phyloP scores from a whole-genome alignment of 1,140 invertebrate species.

The Drosophila busckii region DNA sequence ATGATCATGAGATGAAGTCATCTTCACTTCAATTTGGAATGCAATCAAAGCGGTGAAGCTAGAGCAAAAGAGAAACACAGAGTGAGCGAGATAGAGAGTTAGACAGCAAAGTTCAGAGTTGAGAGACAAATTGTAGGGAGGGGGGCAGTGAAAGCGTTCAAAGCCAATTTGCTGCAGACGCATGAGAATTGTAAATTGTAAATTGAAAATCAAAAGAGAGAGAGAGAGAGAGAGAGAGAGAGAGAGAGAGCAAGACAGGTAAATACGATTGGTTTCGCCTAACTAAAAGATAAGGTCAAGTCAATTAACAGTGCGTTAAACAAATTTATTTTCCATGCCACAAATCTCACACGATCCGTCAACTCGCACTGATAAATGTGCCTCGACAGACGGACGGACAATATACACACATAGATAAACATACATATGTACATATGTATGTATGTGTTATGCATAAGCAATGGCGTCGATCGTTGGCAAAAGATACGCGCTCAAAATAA shows the following conservation, averaged over 20 bases:
- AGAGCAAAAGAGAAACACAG: too few species aligned
- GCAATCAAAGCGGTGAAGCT: too few species aligned
- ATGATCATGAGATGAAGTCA: too few species aligned
- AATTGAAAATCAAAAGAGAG: constrained; percentile 2
- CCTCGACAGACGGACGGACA: too few species aligned
- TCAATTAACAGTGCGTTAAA: constrained; percentile 52
- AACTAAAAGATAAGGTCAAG: constrained; percentile 39
- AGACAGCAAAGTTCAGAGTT: too few species aligned
- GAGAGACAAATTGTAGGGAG: too few species aligned
- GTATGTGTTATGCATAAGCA: too few species aligned
- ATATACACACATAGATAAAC: too few species aligned
- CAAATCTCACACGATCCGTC: constrained; percentile 30
- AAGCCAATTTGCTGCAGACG: constrained; percentile 4
- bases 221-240: background rate
- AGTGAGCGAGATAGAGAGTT: too few species aligned
- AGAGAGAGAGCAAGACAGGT: background rate
- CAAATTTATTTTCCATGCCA: constrained; percentile 28
- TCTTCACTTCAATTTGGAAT: too few species aligned
- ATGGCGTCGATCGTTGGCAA: constrained; percentile 15
- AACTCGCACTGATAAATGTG: constrained; percentile 33
- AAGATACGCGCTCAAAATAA: background rate
- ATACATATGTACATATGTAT: too few species aligned
- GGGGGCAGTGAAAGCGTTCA: constrained; percentile 34
- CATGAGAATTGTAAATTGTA: constrained; percentile 12
- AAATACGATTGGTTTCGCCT: constrained; percentile 21